These are phyloP conservation scores for Oxystoma pomonae DNA, from an alignment of 2,888 invertebrate species.

Conservation along the genomic window DNA sequence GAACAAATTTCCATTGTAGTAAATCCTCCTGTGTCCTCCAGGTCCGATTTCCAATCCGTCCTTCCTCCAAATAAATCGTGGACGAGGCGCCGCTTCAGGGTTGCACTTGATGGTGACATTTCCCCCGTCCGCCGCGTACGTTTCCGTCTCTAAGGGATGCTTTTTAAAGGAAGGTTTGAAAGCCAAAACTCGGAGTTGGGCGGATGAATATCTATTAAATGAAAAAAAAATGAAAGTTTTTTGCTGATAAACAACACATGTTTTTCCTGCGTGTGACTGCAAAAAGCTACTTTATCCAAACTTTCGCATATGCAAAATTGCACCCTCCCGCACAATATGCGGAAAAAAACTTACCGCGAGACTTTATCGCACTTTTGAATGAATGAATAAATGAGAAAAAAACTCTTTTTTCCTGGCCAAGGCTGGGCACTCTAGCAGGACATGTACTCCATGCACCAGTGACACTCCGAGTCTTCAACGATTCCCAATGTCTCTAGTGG, in stretches of 20 bases:
- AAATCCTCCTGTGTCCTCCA: slow-evolving; percentile 76
- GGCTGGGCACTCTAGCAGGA: no score
- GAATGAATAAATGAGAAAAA: no score
- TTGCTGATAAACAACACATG: no score
- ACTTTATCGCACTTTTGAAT: no score
- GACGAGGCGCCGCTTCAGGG: slow-evolving; percentile 91
- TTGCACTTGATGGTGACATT: slow-evolving; percentile 88
- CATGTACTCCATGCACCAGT: no score
- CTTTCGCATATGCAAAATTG: slow-evolving; percentile 84
- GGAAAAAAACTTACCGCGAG: no score
- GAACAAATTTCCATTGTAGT: slow-evolving; percentile 81
- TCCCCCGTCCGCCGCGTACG: slow-evolving; percentile 86
- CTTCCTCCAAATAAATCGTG: slow-evolving; percentile 86
- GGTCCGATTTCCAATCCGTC: slow-evolving; percentile 74
- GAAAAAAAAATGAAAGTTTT: no score
- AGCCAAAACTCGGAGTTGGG: slow-evolving; percentile 79
- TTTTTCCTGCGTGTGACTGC: no score
- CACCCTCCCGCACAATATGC: no score
- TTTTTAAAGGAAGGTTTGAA: slow-evolving; percentile 86
- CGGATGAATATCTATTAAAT: slow-evolving; percentile 68
- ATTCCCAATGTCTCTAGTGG: no score
- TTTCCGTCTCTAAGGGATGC: slow-evolving; percentile 81
- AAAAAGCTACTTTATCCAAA: slow-evolving; percentile 63
- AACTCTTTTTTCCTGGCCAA: no score
- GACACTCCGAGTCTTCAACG: no score